Conservation (phyloP, 2,888 invertebrate species). For the Drosophila quasianomalipes region DNA sequence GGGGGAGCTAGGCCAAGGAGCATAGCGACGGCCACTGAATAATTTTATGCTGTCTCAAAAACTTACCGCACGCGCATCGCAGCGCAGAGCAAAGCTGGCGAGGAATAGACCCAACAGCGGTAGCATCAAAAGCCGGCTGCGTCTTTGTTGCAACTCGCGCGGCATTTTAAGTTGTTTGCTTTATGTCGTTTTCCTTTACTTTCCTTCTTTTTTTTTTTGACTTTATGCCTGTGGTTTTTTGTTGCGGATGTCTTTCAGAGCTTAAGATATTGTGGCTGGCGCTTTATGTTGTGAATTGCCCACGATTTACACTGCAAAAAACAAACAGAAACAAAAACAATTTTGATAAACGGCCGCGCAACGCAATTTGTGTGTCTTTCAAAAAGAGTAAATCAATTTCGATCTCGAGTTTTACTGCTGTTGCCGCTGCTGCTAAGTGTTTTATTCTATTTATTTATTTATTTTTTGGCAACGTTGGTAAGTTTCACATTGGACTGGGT, state of each 20-base stretch:
- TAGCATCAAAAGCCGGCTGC: conserved; percentile 59
- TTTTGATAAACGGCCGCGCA: conserved; percentile 21
- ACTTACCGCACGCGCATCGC: conserved; percentile 84
- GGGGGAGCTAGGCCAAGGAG: neutral
- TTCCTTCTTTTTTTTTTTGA: conserved; percentile 8
- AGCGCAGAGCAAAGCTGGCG: conserved; percentile 65
- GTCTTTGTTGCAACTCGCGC: conserved; percentile 49
- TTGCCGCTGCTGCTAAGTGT: conserved; percentile 14
- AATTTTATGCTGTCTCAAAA: neutral
- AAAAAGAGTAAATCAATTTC: conserved; percentile 38
- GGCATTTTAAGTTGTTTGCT: conserved; percentile 39
- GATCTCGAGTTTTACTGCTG: conserved; percentile 22
- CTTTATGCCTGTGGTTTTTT: neutral
- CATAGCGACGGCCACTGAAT: conserved; percentile 3
- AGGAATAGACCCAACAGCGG: conserved; percentile 74
- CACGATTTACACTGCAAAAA: conserved; percentile 43
- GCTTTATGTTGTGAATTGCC: conserved; percentile 33
- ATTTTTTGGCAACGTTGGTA: conserved; percentile 8
- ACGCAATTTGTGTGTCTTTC: conserved; percentile 28
- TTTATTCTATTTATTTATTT: neutral
- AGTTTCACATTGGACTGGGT: conserved; percentile 22
- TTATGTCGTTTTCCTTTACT: conserved; percentile 10
- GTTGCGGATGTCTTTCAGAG: conserved; percentile 13
- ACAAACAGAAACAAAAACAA: conserved; percentile 28
- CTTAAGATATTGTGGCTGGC: conserved; percentile 24